Evolutionary conservation across 1,140 invertebrate species (phyloP), one percentile per base, ranked within the genome.

Genomic region (Apis florea): DNA sequence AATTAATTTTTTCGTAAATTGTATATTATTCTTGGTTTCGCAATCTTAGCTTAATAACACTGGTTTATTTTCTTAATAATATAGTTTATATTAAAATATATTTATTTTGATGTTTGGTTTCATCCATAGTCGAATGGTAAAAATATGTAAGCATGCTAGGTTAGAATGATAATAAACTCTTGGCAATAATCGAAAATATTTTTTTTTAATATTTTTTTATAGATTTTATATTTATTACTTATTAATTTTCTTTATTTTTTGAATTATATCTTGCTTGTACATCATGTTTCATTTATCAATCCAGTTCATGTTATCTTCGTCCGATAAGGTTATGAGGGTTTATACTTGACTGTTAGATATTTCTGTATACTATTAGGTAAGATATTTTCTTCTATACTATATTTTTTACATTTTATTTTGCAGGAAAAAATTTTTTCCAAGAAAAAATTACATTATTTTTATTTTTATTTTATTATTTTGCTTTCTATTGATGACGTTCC

Each of bases 141-240:
- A 49, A 68, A 83, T 64, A 79, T 21, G 26, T 31, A 58, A 84
- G 54, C n/a, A 24, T 15, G 61, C 51, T 82, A 82, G 72, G 73
- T 85, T 72, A 81, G 21, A 63, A 49, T 58, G n/a, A 21, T 78
- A 61, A 78, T 40, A n/a, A 83, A 49, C 47, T 17, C n/a, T 26
- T 17, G 17, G 49, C 80, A 85, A 89, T 86, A 84, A 79, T 83
- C 87, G 85, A 86, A 89, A 85, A 79, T 76, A 85, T 79, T 79
- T 72, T 89, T 89, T 88, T 80, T 79, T 81, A 84, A 83, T 24
- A 66, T 49, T 79, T 53, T 61, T 26, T 40, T 21, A 17, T 13
- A 26, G 5, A 47, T 15, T 63, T 79, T 24, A n/a, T 4, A 21
- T 54, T 51, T 4, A 31, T 51, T 0, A 6, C 19, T 4, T 72